A percentile compares a stretch with the other conserved stretches of the same genome.
phyloP scores from a whole-genome alignment of 2,113 vertebrate genomes.

The Thalassarche chlororhynchos region DNA sequence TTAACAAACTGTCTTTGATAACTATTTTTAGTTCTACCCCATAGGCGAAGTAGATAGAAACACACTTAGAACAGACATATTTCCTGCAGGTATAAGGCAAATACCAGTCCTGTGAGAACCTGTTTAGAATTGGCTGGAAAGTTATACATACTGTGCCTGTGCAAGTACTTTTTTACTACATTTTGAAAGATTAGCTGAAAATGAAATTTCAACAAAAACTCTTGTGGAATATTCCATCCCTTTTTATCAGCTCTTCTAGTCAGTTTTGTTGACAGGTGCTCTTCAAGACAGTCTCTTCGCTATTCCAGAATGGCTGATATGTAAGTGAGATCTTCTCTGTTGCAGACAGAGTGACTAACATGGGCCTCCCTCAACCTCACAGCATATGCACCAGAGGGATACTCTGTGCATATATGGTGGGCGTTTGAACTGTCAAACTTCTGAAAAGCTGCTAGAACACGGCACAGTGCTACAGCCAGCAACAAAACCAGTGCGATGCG shows the following conservation, averaged over 20 bases:
- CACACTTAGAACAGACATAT: not conserved
- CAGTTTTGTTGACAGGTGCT: not conserved
- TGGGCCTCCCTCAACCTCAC: not conserved
- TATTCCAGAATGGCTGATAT: not conserved
- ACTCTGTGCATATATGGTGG: not conserved
- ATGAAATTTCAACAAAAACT: not conserved
- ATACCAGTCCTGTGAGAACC: constrained; percentile 10
- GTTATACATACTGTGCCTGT: not conserved
- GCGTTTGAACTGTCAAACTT: not conserved
- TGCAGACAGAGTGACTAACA: not conserved
- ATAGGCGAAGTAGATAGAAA: not conserved
- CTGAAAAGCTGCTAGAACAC: not conserved
- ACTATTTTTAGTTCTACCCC: constrained; percentile 4
- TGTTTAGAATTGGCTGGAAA: not conserved
- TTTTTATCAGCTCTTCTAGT: not conserved
- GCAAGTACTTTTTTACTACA: not conserved
- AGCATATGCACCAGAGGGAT: no score
- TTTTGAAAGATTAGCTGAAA: not conserved
- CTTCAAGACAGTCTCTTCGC: not conserved
- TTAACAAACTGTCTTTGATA: not conserved
- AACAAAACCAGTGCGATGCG: not conserved
- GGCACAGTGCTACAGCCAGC: not conserved
- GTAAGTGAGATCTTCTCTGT: not conserved
- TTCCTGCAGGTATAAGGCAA: not conserved
- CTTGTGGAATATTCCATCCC: not conserved